These are phyloP conservation scores for Melanargia galathea DNA, from an alignment of 2,888 invertebrate genomes.

Conservation along the genomic window DNA sequence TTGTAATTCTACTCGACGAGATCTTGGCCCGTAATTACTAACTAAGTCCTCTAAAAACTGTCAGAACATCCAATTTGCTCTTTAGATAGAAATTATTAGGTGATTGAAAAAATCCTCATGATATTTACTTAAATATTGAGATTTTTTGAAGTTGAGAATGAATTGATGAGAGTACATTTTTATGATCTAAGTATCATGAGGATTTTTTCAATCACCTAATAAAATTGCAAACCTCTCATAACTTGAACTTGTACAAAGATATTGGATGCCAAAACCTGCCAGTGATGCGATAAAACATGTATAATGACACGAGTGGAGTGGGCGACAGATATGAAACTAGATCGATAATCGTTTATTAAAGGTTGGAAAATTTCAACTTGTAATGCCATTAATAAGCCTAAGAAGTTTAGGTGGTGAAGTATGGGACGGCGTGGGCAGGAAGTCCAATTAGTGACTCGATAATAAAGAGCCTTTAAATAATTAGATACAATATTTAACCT, in stretches of 20 bases:
- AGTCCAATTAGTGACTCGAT: slow-evolving; percentile 3
- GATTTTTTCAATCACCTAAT: too few species aligned
- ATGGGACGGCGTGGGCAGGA: slow-evolving; percentile 6
- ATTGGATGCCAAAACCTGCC: slow-evolving; percentile 63
- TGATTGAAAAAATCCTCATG: too few species aligned
- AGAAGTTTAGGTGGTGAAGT: slow-evolving; percentile 1
- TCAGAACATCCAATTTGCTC: too few species aligned
- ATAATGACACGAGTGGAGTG: slow-evolving; percentile 60
- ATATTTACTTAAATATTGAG: too few species aligned
- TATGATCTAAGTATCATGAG: not conserved
- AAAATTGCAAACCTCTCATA: not conserved
- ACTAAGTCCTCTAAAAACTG: too few species aligned
- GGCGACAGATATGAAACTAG: slow-evolving; percentile 52
- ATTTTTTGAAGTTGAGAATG: too few species aligned
- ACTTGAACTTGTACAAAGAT: slow-evolving; percentile 20
- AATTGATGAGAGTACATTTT: too few species aligned
- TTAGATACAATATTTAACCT: not conserved
- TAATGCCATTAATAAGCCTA: too few species aligned
- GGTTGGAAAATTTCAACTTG: slow-evolving; percentile 41
- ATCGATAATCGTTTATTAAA: slow-evolving; percentile 46
- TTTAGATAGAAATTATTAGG: too few species aligned
- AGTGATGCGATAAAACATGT: slow-evolving; percentile 64
- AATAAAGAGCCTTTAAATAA: not conserved
- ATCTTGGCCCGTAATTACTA: too few species aligned
- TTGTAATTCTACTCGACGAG: too few species aligned